Evolutionary conservation across 2,888 invertebrate genomes (phyloP), one percentile per base, ranked within the genome.

Genomic region (Drosophila atripex): DNA sequence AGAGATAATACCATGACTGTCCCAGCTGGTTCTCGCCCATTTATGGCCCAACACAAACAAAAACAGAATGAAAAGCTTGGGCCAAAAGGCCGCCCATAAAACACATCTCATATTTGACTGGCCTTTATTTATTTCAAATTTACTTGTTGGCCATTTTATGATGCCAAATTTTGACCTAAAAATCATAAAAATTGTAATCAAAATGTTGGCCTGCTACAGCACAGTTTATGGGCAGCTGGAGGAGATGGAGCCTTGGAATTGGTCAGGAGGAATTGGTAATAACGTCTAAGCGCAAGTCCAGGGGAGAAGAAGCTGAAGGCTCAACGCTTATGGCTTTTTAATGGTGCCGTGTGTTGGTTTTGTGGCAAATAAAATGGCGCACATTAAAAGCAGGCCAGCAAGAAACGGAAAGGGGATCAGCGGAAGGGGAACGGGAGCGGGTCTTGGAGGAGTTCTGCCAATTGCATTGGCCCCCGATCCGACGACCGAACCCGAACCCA

Each of bases 121-220:
- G 59, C 39, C 63, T 58, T 86, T 83, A 83, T 84, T 77, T 71
- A 86, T 84, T 86, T 84, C 66, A 82, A 86, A 86, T 86, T 84
- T 84, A 83, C 86, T 86, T 83, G 86, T 79, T 80, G 75, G 57
- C 84, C 84, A 76, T 86, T 85, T 84, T 86, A 87, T 82, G 87
- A 85, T 82, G 80, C 75, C 82, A 86, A 86, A 88, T 83, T 88
- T 85, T 88, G 88, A 88, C 88, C 88, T 88, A 86, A 82, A 88
- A 80, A 88, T 86, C 88, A 86, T 88, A 88, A 88, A 88, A 88
- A 80, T 78, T 76, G 80, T 79, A 83, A 88, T 86, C 77, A 80
- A 85, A 80, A 83, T 75, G 64, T 64, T 64, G 52, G 64, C 14
- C 32, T 41, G 58, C 58, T 54, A 65, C 80, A 70, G 80, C 63